Evolutionary conservation across 2,888 invertebrate species (phyloP).

Genomic region (Pristionchus mayeri): DNA sequence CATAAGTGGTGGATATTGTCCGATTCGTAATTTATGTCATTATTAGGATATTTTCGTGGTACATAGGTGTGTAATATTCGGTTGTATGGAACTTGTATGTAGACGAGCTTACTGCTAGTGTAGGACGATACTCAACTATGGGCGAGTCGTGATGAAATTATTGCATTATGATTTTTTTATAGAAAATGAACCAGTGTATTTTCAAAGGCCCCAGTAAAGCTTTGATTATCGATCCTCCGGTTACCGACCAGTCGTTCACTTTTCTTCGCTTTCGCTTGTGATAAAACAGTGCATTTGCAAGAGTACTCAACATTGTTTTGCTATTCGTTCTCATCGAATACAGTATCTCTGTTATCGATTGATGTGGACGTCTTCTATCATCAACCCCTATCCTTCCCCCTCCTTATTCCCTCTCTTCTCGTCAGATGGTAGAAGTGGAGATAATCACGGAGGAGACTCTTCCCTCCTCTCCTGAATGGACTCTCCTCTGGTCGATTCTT

Average conservation of each 20-base stretch:
- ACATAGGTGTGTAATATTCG: neutral
- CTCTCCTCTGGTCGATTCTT: neutral
- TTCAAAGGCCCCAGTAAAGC: neutral
- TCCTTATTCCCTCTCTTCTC: neutral
- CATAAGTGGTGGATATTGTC: too few relatives aligned
- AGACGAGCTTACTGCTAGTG: conserved; percentile 27
- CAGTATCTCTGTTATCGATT: neutral
- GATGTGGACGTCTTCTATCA: too few relatives aligned
- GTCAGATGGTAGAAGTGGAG: conserved; percentile 36
- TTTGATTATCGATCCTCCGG: neutral
- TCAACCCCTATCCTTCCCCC: neutral
- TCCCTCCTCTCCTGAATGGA: conserved; percentile 44
- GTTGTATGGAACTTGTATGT: neutral
- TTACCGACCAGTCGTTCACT: conserved; percentile 5
- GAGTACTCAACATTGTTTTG: too few relatives aligned
- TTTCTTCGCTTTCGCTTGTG: conserved; percentile 33
- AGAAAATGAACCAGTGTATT: neutral
- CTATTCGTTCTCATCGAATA: neutral
- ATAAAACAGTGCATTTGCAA: neutral
- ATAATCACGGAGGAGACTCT: neutral
- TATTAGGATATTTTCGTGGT: neutral
- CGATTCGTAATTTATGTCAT: conserved; percentile 24
- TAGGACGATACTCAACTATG: neutral
- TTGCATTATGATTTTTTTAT: neutral
- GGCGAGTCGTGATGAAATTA: conserved; percentile 2